Percentiles rank a stretch among this genome's conserved stretches.
Conservation (phyloP, 2,113 vertebrate genomes). For the Hemibagrus wyckioides region DNA sequence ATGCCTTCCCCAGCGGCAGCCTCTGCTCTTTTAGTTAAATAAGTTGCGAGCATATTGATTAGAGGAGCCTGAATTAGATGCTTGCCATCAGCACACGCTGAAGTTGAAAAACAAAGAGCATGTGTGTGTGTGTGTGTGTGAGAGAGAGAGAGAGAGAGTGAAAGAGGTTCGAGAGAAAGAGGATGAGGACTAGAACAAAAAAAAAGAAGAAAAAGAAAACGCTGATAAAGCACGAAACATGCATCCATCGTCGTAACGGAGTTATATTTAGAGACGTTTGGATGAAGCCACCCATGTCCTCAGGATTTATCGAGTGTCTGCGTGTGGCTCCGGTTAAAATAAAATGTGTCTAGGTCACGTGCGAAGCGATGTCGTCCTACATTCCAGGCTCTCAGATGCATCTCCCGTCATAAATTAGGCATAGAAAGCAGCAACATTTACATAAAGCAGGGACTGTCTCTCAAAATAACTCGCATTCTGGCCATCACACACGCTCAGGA, state of each 20-base stretch:
- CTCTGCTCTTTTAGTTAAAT: constrained; percentile 67
- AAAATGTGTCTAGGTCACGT: constrained; percentile 44
- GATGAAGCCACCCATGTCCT: neutral
- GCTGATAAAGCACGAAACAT: neutral
- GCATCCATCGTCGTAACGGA: neutral
- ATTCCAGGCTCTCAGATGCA: constrained; percentile 47
- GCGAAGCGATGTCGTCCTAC: constrained; percentile 49
- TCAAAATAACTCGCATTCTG: constrained; percentile 59
- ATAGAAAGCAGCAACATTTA: constrained; percentile 64
- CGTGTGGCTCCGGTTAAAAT: neutral
- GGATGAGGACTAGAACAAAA: neutral
- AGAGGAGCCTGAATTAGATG: constrained; percentile 64
- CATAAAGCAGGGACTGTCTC: constrained; percentile 60
- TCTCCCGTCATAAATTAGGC: constrained; percentile 66
- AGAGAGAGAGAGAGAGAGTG: neutral
- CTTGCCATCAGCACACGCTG: constrained; percentile 19
- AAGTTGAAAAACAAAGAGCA: neutral
- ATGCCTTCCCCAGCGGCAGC: constrained; percentile 64
- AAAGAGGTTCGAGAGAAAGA: neutral
- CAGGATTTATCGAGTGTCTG: neutral
- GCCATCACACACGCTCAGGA: neutral
- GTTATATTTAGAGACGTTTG: constrained; percentile 8
- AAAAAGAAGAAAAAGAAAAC: neutral
- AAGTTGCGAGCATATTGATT: constrained; percentile 71
- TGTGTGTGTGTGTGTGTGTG: constrained; percentile 8